Conservation (phyloP, 2,113 vertebrate genomes). For the Tyto alba region DNA sequence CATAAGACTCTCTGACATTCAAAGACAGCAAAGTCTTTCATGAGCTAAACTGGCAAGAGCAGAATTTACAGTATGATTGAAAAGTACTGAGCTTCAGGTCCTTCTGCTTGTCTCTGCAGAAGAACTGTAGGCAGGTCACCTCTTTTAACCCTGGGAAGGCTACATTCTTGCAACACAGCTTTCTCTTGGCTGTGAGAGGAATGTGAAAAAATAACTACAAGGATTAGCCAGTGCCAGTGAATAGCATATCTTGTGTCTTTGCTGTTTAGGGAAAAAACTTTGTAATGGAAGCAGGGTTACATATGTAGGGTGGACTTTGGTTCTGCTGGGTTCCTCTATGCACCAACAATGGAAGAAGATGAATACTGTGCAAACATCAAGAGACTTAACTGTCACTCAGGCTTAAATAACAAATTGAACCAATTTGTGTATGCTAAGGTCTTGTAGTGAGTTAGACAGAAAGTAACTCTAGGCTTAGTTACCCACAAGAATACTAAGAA, state of each 20-base stretch:
- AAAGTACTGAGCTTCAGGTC: not conserved
- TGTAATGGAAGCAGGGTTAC: not conserved
- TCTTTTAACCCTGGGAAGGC: slow-evolving; percentile 10
- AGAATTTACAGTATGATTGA: not conserved
- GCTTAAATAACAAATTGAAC: not conserved
- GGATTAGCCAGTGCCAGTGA: not conserved
- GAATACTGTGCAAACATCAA: not conserved
- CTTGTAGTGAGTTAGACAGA: not conserved
- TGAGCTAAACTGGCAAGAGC: not conserved
- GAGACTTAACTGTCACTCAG: not conserved
- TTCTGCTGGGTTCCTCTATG: not conserved
- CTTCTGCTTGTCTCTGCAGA: not conserved
- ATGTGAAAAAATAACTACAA: not conserved
- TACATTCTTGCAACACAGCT: slow-evolving; percentile 28
- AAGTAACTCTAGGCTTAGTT: not conserved
- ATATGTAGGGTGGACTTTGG: not conserved
- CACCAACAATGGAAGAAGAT: not conserved
- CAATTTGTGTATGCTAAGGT: not conserved
- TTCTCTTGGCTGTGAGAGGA: not conserved
- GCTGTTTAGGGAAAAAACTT: not conserved
- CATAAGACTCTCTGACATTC: not conserved
- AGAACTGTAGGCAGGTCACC: not conserved
- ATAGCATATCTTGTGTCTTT: not conserved
- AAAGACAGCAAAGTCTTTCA: not conserved
- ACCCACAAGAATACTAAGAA: not conserved